Conservation (phyloP, 2,113 vertebrate genomes). For the Lophochroa leadbeateri region DNA sequence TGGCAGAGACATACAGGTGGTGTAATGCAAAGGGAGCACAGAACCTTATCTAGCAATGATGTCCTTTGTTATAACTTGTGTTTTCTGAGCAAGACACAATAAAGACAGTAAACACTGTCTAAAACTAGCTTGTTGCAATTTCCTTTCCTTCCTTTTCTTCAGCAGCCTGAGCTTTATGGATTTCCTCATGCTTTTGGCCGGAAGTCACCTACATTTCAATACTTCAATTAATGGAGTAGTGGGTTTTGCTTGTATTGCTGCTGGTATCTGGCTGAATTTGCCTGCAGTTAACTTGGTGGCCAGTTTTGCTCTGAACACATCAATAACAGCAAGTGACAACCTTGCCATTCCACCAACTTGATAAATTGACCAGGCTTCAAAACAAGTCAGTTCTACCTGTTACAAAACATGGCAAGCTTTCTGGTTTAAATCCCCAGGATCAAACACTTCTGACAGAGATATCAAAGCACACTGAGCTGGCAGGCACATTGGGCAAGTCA, state of each 20-base stretch:
- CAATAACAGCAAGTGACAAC: conserved; percentile 47
- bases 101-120: background rate
- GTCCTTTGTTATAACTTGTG: background rate
- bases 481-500: background rate
- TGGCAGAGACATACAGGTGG: background rate
- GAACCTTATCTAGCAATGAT: background rate
- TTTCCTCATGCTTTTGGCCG: background rate
- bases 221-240: background rate
- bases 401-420: background rate
- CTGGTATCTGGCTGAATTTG: background rate
- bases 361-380: conserved; percentile 39
- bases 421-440: conserved; percentile 8
- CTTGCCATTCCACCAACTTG: conserved; percentile 14
- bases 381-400: conserved; percentile 35
- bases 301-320: conserved; percentile 20
- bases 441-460: conserved; percentile 35
- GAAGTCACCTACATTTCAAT: background rate
- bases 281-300: conserved; percentile 3
- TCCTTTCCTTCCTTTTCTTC: background rate
- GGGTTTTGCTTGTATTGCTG: background rate
- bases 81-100: background rate
- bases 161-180: background rate
- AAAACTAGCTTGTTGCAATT: background rate
- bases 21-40: background rate
- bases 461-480: background rate